A percentile compares a stretch with the other conserved stretches of the same genome.
Evolutionary conservation across 2,797 vertebrate species (phyloP).

Genomic region (Pangasius sanitwongsei): DNA sequence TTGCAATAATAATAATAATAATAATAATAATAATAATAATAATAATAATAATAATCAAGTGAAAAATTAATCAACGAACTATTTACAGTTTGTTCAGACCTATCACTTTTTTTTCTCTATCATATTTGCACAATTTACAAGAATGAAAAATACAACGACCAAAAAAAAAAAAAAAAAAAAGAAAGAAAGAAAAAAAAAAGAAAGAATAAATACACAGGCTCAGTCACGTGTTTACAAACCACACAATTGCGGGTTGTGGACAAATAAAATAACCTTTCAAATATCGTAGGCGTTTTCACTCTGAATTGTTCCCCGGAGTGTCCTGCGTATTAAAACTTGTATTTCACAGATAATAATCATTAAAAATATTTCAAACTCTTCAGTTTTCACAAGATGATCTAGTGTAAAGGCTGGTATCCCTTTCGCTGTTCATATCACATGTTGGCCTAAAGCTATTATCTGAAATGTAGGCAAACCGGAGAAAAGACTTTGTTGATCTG

Average conservation of each 20-base stretch:
- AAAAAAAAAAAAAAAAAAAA: slow-evolving; percentile 65
- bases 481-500: background rate
- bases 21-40: slow-evolving; percentile 59
- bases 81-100: slow-evolving; percentile 79
- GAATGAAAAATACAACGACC: slow-evolving; percentile 84
- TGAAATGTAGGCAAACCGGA: slow-evolving; percentile 1
- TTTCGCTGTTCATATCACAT: background rate
- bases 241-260: slow-evolving; percentile 68
- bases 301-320: background rate
- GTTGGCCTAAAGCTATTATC: background rate
- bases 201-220: slow-evolving; percentile 77
- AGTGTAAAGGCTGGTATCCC: background rate
- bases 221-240: slow-evolving; percentile 83
- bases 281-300: slow-evolving; percentile 53
- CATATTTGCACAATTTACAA: slow-evolving; percentile 97
- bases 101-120: slow-evolving; percentile 79
- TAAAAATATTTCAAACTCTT: slow-evolving; percentile 4
- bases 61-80: slow-evolving; percentile 80
- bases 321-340: slow-evolving; percentile 7
- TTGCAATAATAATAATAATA: slow-evolving; percentile 80
- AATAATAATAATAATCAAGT: slow-evolving; percentile 46
- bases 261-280: slow-evolving; percentile 71
- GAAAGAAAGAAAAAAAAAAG: slow-evolving; percentile 71
- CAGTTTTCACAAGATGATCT: background rate
- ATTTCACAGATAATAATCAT: slow-evolving; percentile 15